Conservation (phyloP, 2,113 vertebrate genomes). For the Bufo gargarizans region DNA sequence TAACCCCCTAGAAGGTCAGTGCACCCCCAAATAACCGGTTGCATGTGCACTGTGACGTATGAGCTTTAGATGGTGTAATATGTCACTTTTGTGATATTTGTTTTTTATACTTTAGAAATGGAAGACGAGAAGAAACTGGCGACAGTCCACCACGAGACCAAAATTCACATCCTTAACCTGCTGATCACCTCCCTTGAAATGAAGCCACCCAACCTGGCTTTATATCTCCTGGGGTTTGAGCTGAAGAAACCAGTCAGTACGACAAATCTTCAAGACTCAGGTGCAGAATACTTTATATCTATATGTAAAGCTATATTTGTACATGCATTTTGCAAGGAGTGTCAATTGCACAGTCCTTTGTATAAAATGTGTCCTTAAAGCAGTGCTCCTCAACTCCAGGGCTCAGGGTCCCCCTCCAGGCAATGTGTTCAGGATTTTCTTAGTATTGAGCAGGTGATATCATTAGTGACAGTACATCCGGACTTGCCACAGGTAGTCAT, state of each 20-base stretch:
- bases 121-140: conserved; percentile 83
- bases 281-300: conserved; percentile 66
- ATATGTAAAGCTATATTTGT: no score
- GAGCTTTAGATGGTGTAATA: neutral
- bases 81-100: neutral
- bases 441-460: no score
- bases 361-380: no score
- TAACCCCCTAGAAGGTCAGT: conserved; percentile 82
- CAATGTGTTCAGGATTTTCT: no score
- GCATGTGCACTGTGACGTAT: neutral
- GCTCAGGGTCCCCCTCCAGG: no score
- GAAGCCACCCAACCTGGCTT: conserved; percentile 87
- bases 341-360: no score
- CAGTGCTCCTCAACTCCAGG: no score
- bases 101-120: conserved; percentile 63
- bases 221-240: conserved; percentile 93
- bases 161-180: conserved; percentile 94
- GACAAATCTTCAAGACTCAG: conserved; percentile 94
- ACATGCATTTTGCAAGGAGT: no score
- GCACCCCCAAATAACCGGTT: no score
- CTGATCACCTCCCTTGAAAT: conserved; percentile 94
- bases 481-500: no score
- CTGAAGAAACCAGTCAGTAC: conserved; percentile 93
- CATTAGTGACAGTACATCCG: no score
- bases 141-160: conserved; percentile 87